phyloP scores from a whole-genome alignment of 2,888 invertebrate species.

The Acleris literana region DNA sequence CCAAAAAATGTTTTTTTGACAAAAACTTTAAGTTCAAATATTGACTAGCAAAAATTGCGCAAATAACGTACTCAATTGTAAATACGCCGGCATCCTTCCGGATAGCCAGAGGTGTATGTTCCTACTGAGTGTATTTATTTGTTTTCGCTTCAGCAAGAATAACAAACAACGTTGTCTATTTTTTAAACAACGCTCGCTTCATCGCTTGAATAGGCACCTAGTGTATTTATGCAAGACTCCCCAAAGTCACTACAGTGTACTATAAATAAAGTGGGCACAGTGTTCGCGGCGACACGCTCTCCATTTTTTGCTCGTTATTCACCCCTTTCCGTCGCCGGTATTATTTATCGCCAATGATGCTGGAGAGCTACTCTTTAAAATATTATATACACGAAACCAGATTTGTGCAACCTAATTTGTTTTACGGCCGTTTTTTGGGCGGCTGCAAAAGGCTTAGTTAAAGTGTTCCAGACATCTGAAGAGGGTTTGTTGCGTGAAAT shows the following conservation, averaged over 20 bases:
- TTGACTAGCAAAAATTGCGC: too few relatives aligned
- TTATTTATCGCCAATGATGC: slow-evolving; percentile 36
- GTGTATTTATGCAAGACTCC: slow-evolving; percentile 2
- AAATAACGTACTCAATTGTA: too few relatives aligned
- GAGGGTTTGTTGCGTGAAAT: not conserved
- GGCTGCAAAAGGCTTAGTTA: not conserved
- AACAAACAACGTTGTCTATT: too few relatives aligned
- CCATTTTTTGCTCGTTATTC: slow-evolving; percentile 36
- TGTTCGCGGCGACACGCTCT: slow-evolving; percentile 25
- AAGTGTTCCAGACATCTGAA: not conserved
- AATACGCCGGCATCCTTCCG: too few relatives aligned
- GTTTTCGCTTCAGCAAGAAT: too few relatives aligned
- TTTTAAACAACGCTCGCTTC: too few relatives aligned
- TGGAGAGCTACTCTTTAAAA: slow-evolving; percentile 28
- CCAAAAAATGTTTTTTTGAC: too few relatives aligned
- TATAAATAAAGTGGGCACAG: slow-evolving; percentile 31
- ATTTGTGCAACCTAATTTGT: slow-evolving; percentile 24
- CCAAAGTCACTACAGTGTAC: slow-evolving; percentile 18
- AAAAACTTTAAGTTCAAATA: too few relatives aligned
- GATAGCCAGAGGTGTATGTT: too few relatives aligned
- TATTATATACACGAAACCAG: slow-evolving; percentile 29
- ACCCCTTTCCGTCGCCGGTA: slow-evolving; percentile 28
- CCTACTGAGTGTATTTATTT: too few relatives aligned
- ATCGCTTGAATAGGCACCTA: too few relatives aligned
- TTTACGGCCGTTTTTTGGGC: slow-evolving; percentile 14